Evolutionary conservation across 2,113 vertebrate genomes (phyloP).

Genomic region (Microcebus tavaratra): DNA sequence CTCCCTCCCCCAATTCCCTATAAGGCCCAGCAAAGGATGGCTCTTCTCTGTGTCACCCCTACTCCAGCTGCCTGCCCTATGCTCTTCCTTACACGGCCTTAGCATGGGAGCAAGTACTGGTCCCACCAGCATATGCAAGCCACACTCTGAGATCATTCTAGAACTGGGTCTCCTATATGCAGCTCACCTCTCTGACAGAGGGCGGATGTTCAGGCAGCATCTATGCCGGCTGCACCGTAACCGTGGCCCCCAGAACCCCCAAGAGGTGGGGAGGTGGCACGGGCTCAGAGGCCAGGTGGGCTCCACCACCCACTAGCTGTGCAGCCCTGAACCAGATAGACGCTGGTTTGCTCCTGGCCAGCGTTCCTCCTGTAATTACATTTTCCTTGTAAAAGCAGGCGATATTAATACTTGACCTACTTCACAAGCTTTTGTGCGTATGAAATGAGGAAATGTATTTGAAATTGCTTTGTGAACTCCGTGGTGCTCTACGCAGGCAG

Average conservation of each 20-base stretch:
- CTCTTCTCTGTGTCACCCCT: neutral
- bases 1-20: neutral
- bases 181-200: neutral
- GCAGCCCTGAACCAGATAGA: neutral
- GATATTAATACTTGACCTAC: slow-evolving; percentile 80
- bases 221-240: neutral
- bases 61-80: rapidly evolving
- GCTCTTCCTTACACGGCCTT: neutral
- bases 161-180: neutral
- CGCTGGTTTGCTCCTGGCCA: neutral
- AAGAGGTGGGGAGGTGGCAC: rapidly evolving
- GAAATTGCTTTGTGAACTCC: slow-evolving; percentile 74
- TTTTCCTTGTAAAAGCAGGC: slow-evolving; percentile 72
- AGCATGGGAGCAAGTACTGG: rapidly evolving
- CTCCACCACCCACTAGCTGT: neutral
- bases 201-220: neutral
- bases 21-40: neutral
- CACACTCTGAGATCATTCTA: neutral
- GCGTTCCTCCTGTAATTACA: slow-evolving; percentile 73
- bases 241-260: rapidly evolving
- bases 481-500: neutral
- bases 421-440: slow-evolving; percentile 73
- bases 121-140: neutral
- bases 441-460: slow-evolving; percentile 69
- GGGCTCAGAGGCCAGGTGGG: neutral